Conservation (phyloP, 2,888 invertebrate species). For the Drosophila nigricruria region DNA sequence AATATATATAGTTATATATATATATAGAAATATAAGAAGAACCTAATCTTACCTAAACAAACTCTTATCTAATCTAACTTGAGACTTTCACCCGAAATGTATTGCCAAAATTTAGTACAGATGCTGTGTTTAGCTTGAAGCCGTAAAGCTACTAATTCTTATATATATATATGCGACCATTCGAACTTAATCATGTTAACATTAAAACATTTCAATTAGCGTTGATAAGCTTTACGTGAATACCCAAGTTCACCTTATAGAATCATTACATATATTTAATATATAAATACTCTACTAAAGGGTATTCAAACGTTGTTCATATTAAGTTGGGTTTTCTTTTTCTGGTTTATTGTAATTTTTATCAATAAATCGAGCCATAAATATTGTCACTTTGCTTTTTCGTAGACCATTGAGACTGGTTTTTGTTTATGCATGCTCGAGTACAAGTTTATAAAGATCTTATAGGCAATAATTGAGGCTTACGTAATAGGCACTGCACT, state of each 20-base stretch:
- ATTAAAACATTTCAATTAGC: too few relatives aligned
- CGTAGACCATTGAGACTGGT: conserved; percentile 30
- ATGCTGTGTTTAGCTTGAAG: background rate
- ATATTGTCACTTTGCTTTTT: conserved; percentile 46
- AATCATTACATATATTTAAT: background rate
- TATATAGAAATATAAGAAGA: background rate
- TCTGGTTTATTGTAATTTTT: conserved; percentile 32
- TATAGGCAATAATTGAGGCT: conserved; percentile 58
- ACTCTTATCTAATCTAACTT: conserved; percentile 11
- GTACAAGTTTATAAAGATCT: conserved; percentile 41
- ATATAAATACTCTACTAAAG: background rate
- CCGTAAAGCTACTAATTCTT: background rate
- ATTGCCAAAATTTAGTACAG: background rate
- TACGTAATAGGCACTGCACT: conserved; percentile 69
- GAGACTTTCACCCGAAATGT: background rate
- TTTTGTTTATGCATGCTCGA: conserved; percentile 22
- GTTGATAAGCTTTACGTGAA: background rate
- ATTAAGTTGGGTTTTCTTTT: background rate
- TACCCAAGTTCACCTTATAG: background rate
- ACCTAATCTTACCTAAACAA: background rate
- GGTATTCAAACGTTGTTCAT: conserved; percentile 7
- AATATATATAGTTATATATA: background rate
- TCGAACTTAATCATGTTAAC: background rate
- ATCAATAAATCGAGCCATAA: conserved; percentile 41
- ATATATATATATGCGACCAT: background rate